Base-by-base conservation (phyloP, 2,113 vertebrate genomes). In the Psettodes erumei region DNA sequence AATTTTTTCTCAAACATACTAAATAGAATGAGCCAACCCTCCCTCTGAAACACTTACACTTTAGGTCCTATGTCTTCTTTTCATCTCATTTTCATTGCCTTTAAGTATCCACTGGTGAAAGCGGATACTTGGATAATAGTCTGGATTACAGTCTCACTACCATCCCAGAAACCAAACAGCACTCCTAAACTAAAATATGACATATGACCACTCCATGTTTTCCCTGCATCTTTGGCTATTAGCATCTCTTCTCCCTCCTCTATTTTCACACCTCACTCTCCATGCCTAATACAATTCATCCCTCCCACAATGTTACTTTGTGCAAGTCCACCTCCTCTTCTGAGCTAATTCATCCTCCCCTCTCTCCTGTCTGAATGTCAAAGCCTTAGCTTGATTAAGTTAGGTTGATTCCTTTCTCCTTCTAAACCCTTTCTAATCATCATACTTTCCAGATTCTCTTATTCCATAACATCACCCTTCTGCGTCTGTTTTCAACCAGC, bases 301-400 rank as follows among this genome's bases (percentile, higher is more conserved):
- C 51, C 6, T 59, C 45, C 40, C 33, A 38, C 66, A 70, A 72
- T 66, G 55, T 79, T 35, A 70, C n/a, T 65, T 75, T 42, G 25
- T 73, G 47, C 75, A 45, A 40, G 8, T 62, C 33, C 45, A 53
- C 35, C 32, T 21, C 45, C 25, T 68, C 33, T 54, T 51, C 32
- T 23, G 19, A 2, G 53, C 58, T 69, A 63, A 56, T 68, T 76
- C 71, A 50, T 62, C 53, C 50, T 70, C 48, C 60, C 42, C 19
- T n/a, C 21, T 48, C 53, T 61, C 27, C 38, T 56, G 71, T 75
- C 72, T 82, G 66, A 84, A 77, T 66, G 68, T 82, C 62, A 86
- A 38, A 84, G 37, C 59, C 54, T 32, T 62, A 2, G n/a, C 40
- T 18, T n/a, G n/a, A 65, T 71, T 73, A 43, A 50, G 67, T 67